Percentiles rank a stretch among this genome's conserved stretches.
These are phyloP conservation scores for Aphaenogaster floridana DNA, from an alignment of 1,140 invertebrate genomes.

Conservation along the genomic window DNA sequence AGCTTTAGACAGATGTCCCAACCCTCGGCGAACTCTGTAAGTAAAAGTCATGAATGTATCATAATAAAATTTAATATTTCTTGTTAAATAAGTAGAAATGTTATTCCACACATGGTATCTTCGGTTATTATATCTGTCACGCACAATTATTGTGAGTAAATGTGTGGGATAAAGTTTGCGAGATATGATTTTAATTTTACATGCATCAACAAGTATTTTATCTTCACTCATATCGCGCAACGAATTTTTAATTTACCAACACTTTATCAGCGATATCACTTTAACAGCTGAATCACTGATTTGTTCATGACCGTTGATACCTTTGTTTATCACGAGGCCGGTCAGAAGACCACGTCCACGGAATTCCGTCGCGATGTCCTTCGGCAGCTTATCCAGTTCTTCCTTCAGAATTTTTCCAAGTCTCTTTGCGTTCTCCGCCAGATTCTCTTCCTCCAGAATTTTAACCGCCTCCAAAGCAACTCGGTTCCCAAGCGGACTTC, in stretches of 20 bases:
- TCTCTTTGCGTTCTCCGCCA: slow-evolving; percentile 91
- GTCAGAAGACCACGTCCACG: slow-evolving; percentile 92
- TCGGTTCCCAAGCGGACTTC: slow-evolving; percentile 93
- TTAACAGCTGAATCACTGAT: neutral
- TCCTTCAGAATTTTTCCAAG: slow-evolving; percentile 90
- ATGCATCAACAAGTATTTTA: slow-evolving; percentile 15
- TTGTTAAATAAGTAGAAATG: slow-evolving; percentile 2
- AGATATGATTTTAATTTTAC: slow-evolving; percentile 29
- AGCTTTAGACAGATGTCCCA: slow-evolving; percentile 91
- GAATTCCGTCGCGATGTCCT: slow-evolving; percentile 89
- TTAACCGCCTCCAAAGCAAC: slow-evolving; percentile 89
- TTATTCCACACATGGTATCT: neutral
- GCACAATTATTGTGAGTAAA: slow-evolving; percentile 11
- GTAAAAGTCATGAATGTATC: slow-evolving; percentile 4
- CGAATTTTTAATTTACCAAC: neutral
- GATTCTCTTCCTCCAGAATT: slow-evolving; percentile 91
- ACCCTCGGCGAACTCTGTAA: slow-evolving; percentile 89
- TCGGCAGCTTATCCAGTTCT: slow-evolving; percentile 89
- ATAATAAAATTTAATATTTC: neutral
- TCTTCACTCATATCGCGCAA: neutral
- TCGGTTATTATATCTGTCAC: neutral
- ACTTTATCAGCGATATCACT: slow-evolving; percentile 1
- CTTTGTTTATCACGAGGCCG: slow-evolving; percentile 91
- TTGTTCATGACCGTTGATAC: slow-evolving; percentile 82
- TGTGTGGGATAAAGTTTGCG: neutral